Evolutionary conservation across 2,888 invertebrate species (phyloP).

Genomic region (Melinaea marsaeus): DNA sequence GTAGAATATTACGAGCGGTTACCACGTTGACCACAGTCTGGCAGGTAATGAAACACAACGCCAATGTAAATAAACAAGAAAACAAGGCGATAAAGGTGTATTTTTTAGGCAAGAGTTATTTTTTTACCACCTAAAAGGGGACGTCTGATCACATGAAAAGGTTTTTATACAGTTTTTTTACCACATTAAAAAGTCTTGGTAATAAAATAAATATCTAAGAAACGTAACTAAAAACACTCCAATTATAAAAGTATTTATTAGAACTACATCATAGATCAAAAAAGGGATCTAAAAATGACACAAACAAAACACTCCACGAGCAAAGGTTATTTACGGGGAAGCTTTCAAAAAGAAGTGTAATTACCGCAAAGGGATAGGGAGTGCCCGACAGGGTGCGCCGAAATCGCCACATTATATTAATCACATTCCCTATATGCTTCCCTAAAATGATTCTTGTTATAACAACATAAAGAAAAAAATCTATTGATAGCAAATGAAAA

Average conservation of each 20-base stretch:
- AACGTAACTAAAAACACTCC: no score
- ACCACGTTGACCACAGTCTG: slow-evolving; percentile 10
- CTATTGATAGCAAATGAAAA: background rate
- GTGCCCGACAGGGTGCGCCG: slow-evolving; percentile 52
- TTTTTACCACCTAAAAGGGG: no score
- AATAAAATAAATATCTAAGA: no score
- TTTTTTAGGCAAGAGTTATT: no score
- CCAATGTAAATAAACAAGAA: no score
- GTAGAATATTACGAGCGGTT: slow-evolving; percentile 25
- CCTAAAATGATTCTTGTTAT: background rate
- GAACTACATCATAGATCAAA: background rate
- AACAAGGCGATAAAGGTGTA: no score
- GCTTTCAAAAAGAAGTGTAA: slow-evolving; percentile 38
- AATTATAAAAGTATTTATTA: no score
- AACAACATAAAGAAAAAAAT: background rate
- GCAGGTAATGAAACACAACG: no score
- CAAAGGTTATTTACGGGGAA: slow-evolving; percentile 31
- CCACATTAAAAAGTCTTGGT: no score
- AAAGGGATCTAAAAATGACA: slow-evolving; percentile 8
- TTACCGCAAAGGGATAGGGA: slow-evolving; percentile 36
- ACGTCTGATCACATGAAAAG: no score
- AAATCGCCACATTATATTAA: slow-evolving; percentile 73
- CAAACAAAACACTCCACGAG: slow-evolving; percentile 17
- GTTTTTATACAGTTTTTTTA: no score
- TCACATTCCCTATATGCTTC: slow-evolving; percentile 56